phyloP scores from a whole-genome alignment of 2,888 invertebrate species.

The Drosophila cracens region DNA sequence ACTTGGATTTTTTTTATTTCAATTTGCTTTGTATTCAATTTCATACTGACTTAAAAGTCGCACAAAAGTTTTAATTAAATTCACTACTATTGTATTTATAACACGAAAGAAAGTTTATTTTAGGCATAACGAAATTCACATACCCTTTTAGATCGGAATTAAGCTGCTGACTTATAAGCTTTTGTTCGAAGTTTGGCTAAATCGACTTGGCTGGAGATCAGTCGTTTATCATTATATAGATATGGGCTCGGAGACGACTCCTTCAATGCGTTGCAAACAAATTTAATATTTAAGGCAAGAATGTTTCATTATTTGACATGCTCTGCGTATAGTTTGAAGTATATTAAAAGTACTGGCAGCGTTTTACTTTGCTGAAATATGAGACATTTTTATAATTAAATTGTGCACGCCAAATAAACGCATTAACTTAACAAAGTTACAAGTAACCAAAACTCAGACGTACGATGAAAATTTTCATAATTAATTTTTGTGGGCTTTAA shows the following conservation, averaged over 20 bases:
- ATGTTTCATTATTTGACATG: neutral
- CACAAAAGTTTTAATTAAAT: neutral
- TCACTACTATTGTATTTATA: neutral
- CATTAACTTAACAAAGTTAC: conserved; percentile 72
- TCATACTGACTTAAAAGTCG: neutral
- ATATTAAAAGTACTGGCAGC: conserved; percentile 7
- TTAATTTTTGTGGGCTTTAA: conserved; percentile 67
- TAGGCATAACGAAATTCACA: neutral
- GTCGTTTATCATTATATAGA: neutral
- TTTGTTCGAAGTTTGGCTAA: neutral
- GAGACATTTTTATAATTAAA: conserved; percentile 71
- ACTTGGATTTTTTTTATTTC: neutral
- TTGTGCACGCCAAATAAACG: conserved; percentile 72
- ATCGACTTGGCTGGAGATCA: neutral
- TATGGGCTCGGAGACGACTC: neutral
- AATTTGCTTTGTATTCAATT: neutral
- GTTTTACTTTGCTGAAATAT: conserved; percentile 51
- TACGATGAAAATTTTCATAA: conserved; percentile 76
- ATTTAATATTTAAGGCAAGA: neutral
- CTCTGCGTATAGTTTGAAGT: neutral
- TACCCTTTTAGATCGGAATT: neutral
- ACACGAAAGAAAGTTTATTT: accelerated
- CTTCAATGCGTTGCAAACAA: neutral
- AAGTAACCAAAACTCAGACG: conserved; percentile 58
- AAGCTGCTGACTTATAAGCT: neutral